Percentiles rank a stretch among this genome's conserved stretches.
Conservation (phyloP, 2,113 vertebrate genomes). For the Chaetura pelagica region DNA sequence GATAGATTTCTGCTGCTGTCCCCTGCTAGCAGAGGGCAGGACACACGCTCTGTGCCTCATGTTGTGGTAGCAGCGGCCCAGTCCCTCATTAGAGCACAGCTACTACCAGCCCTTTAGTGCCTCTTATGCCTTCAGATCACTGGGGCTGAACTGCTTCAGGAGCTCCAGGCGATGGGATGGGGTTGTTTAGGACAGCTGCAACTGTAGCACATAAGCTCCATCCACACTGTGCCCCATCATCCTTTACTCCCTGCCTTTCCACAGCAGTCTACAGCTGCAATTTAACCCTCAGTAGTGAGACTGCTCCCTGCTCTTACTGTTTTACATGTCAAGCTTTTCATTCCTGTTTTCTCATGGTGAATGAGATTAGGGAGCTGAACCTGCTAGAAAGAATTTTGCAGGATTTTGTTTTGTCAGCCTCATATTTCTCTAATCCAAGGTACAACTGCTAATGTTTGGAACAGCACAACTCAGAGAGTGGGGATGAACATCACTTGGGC, state of each 20-base stretch:
- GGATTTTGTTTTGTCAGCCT: neutral
- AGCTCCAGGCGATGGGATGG: neutral
- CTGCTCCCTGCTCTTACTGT: neutral
- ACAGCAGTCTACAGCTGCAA: neutral
- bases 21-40: neutral
- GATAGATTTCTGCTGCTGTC: neutral
- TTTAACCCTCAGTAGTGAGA: neutral
- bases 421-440: neutral
- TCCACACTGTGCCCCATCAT: accelerated
- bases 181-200: neutral
- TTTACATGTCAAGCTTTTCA: neutral
- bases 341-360: neutral
- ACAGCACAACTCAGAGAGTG: neutral
- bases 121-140: neutral
- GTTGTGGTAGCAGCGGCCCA: neutral
- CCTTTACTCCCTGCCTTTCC: neutral
- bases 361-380: neutral
- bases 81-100: neutral
- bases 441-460: neutral
- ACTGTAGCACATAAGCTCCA: neutral
- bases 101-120: neutral
- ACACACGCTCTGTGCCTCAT: neutral
- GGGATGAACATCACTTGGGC: neutral
- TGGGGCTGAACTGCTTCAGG: neutral
- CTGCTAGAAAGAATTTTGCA: neutral